These are phyloP conservation scores for Watersipora subatra DNA, from an alignment of 1,140 invertebrate genomes.

Conservation along the genomic window DNA sequence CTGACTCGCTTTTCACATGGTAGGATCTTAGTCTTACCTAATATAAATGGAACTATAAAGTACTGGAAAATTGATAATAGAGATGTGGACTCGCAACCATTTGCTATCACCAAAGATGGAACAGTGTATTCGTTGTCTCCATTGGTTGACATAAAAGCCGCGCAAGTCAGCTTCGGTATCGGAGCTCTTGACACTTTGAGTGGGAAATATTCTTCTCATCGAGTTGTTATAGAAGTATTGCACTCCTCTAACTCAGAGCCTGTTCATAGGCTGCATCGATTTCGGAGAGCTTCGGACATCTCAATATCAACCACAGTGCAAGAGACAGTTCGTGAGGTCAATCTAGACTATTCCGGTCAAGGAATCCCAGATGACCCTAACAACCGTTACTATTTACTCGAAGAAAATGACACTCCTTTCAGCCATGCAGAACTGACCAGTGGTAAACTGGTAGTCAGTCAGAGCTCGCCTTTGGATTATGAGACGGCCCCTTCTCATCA, in stretches of 20 bases:
- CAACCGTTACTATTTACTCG: neutral
- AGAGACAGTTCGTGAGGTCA: neutral
- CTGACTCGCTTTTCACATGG: too few relatives aligned
- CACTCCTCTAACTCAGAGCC: too few relatives aligned
- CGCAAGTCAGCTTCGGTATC: too few relatives aligned
- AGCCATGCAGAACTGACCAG: neutral
- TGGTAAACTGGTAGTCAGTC: neutral
- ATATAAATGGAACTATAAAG: too few relatives aligned
- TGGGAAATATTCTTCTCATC: too few relatives aligned
- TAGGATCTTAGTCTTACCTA: too few relatives aligned
- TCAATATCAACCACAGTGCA: neutral
- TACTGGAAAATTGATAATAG: too few relatives aligned
- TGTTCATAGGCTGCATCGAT: too few relatives aligned
- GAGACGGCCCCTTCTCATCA: neutral
- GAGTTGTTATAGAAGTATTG: too few relatives aligned
- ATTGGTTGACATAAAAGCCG: too few relatives aligned
- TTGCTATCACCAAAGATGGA: neutral
- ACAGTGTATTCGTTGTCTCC: too few relatives aligned
- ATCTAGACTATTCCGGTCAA: neutral
- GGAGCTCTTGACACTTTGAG: too few relatives aligned
- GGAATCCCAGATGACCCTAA: neutral
- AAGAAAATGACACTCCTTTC: neutral
- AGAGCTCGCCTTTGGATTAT: neutral
- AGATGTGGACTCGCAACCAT: neutral
- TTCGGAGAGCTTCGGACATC: neutral